Base-by-base conservation (phyloP, 2,888 invertebrate species). In the Mythimna albipuncta region DNA sequence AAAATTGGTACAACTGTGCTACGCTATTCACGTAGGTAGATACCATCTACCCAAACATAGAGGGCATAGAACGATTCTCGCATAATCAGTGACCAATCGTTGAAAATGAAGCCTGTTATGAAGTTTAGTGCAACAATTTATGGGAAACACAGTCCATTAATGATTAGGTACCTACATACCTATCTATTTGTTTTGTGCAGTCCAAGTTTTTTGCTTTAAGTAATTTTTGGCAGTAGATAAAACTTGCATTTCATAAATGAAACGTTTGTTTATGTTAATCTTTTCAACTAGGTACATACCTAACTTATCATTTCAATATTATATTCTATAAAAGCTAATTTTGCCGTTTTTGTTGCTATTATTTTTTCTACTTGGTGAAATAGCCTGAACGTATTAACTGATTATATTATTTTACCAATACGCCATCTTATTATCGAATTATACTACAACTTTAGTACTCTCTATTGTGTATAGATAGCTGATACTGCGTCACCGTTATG, bases 1-100 rank as follows among this genome's bases (percentile, higher is more conserved):
- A 59, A 64, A 64, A 50, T 64, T 86, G 68, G 77, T 81, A 85
- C 79, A 77, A 80, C 79, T 80, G 75, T 79, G 79, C 79, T 83
- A 85, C 84, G 79, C 70, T 83, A 82, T 84, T 66, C 82, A 77
- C 77, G 70, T 85, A 61, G 61, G 38, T 38, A 47, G n/a, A n/a
- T 52, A 41, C 41, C 6, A 81, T 79, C 78, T 75, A 77, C 79
- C 67, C 55, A 77, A 82, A 77, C 80, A 74, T 82, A 83, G 68
- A 73, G 73, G 71, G 75, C 67, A 81, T 57, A 71, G 68, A 76
- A 78, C 52, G 72, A 75, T 62, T 74, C 69, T 65, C 70, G 74
- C 69, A 59, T 81, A 85, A 75, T 81, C 78, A 76, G 64, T 73
- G 69, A 55, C 62, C 64, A 75, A 76, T 78, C 9, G 58, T 64